phyloP scores from a whole-genome alignment of 2,113 vertebrate species.

The Capra hircus region DNA sequence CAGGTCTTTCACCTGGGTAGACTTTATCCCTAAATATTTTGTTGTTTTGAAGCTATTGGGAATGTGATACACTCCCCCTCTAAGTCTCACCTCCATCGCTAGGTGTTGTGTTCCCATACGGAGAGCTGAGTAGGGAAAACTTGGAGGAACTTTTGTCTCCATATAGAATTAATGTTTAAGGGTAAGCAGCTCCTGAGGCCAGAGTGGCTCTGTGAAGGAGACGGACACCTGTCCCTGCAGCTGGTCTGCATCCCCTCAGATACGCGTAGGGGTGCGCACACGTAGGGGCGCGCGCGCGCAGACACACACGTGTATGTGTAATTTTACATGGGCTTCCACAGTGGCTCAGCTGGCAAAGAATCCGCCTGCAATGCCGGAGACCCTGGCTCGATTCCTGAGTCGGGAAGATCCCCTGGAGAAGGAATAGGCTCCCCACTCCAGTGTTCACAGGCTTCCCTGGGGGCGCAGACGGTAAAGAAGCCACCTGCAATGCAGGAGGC shows the following conservation, averaged over 20 bases:
- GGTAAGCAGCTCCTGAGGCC: background rate
- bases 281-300: accelerated
- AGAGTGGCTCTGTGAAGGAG: background rate
- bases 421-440: background rate
- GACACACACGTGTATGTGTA: background rate
- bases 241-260: background rate
- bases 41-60: background rate
- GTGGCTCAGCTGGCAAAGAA: background rate
- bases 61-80: background rate
- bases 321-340: background rate
- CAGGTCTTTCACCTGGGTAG: background rate
- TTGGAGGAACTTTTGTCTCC: background rate
- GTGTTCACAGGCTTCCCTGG: background rate
- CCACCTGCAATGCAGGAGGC: background rate
- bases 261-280: background rate
- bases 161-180: background rate
- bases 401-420: background rate
- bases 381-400: background rate
- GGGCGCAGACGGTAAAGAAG: background rate
- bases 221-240: background rate
- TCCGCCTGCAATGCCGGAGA: background rate
- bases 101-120: background rate
- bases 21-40: background rate
- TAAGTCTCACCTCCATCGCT: background rate
- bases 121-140: too few species aligned